Evolutionary conservation across 2,113 vertebrate genomes (phyloP), one percentile per base, ranked within the genome.

Genomic region (Bufo bufo): DNA sequence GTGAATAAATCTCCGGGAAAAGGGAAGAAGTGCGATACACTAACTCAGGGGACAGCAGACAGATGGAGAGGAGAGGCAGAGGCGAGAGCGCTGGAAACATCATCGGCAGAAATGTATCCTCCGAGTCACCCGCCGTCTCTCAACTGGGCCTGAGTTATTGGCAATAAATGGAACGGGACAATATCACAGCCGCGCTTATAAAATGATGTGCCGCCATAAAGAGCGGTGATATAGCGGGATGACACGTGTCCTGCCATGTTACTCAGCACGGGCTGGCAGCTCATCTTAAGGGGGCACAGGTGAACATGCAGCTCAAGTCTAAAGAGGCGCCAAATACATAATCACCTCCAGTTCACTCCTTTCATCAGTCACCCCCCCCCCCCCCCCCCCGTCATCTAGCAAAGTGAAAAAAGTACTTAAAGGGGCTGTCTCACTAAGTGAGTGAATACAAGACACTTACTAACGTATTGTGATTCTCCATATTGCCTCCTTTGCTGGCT

Each of bases 31-130:
- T 80, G 63, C 87, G 92, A 85, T 88, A 14, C n/a, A 43, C n/a
- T 45, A 91, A 94, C 91, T 92, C 92, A 89, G 89, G 90, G 90
- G 81, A 93, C 80, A 89, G 91, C 58, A 89, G 91, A 92, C 90
- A 89, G 93, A 93, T 92, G 56, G 52, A 58, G 56, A 58, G 8
- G 56, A 58, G 8, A 72, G 47, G 49, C 23, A 6, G 52, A 59
- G 9, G 3, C 56, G 56, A 3, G 10, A 58, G 3, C 56, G 13
- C 56, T 12, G 4, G 20, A 74, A 33, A 75, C 49, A 54, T 78
- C 75, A 52, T n/a, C 47, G n/a, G 50, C 52, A 71, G 12, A 19
- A 84, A 72, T 45, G 69, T 43, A 8, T 43, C 65, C 80, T 50
- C 8, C 4, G 17, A 65, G 59, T 65, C 59, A 23, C 59, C 80